Percentiles rank a stretch among this genome's conserved stretches.
phyloP scores from a whole-genome alignment of 2,113 vertebrate genomes.

The Chitala chitala region DNA sequence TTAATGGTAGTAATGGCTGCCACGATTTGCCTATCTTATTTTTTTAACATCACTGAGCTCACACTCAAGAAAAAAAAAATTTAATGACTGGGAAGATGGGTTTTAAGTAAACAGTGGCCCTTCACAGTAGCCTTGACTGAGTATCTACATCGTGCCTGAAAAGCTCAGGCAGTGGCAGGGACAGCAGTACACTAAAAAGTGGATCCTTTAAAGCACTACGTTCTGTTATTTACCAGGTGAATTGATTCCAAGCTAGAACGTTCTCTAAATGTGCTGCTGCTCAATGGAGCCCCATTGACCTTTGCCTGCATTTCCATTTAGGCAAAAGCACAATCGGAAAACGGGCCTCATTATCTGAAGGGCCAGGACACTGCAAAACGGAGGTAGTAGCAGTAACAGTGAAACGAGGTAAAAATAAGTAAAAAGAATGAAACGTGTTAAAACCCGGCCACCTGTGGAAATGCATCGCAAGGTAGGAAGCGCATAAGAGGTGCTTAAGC shows the following conservation, averaged over 20 bases:
- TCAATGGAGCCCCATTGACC: background rate
- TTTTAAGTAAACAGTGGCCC: slow-evolving; percentile 3
- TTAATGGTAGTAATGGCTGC: slow-evolving; percentile 37
- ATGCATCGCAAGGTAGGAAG: too few relatives aligned
- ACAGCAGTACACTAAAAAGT: background rate
- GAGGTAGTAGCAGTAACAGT: too few relatives aligned
- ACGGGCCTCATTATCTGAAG: too few relatives aligned
- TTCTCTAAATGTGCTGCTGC: background rate
- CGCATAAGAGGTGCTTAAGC: too few relatives aligned
- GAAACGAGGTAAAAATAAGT: too few relatives aligned
- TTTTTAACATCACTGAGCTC: background rate
- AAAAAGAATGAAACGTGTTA: too few relatives aligned
- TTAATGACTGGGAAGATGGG: background rate
- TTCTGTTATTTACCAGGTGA: background rate
- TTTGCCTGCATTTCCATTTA: background rate
- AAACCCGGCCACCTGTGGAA: too few relatives aligned
- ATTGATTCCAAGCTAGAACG: background rate
- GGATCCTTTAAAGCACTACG: background rate
- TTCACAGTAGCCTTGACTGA: background rate
- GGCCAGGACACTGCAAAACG: too few relatives aligned
- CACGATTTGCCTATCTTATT: slow-evolving; percentile 10
- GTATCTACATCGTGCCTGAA: background rate
- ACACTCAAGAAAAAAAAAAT: background rate
- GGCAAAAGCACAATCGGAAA: background rate
- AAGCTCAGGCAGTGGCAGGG: background rate